phyloP scores from a whole-genome alignment of 2,797 vertebrate species.

The Gobio occitaniae region DNA sequence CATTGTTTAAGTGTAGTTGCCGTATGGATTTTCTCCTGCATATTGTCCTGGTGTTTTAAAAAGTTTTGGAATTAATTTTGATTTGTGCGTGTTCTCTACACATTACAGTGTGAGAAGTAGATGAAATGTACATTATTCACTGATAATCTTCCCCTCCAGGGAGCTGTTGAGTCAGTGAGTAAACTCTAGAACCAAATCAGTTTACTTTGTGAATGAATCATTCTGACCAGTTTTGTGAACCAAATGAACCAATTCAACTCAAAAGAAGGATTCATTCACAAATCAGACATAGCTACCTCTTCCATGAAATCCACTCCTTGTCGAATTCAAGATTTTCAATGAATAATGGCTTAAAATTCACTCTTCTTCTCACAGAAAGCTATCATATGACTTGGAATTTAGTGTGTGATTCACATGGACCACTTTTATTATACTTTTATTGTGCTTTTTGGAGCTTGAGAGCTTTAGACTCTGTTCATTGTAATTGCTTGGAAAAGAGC shows the following conservation, averaged over 20 bases:
- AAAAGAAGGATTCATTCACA: constrained; percentile 7
- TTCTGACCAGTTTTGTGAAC: not conserved
- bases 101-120: not conserved
- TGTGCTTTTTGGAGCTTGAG: constrained; percentile 11
- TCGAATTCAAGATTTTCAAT: not conserved
- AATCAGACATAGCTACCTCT: not conserved
- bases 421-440: constrained; percentile 26
- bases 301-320: not conserved
- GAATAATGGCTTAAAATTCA: not conserved
- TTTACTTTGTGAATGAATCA: not conserved
- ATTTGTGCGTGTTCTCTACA: not conserved
- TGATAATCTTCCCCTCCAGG: not conserved
- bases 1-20: not conserved
- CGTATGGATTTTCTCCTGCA: not conserved
- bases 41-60: not conserved
- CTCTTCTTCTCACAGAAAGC: not conserved
- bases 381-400: not conserved
- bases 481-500: constrained; percentile 29
- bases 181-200: not conserved
- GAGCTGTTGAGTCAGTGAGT: not conserved
- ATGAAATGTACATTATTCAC: not conserved
- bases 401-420: constrained; percentile 10
- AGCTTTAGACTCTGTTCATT: constrained; percentile 17
- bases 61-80: not conserved
- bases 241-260: not conserved